phyloP scores from a whole-genome alignment of 2,888 invertebrate genomes.

The Parnassius apollo region DNA sequence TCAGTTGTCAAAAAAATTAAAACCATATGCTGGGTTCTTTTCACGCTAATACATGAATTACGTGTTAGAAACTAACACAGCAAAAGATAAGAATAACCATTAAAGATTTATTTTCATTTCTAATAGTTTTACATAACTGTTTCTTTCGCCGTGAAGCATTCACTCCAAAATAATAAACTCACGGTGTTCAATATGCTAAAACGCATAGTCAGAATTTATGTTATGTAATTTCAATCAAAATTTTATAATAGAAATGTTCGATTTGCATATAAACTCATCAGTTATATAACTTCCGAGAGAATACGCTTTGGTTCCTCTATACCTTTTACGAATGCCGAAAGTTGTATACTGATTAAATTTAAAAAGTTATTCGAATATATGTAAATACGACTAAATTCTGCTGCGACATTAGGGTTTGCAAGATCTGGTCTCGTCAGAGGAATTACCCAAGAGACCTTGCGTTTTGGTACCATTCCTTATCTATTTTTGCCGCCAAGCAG shows the following conservation, averaged over 20 bases:
- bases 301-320: slow-evolving; percentile 32
- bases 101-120: slow-evolving; percentile 25
- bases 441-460: too few relatives aligned
- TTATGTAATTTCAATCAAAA: slow-evolving; percentile 51
- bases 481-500: too few relatives aligned
- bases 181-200: slow-evolving; percentile 5
- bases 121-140: slow-evolving; percentile 29
- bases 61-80: not conserved
- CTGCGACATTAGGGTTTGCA: too few relatives aligned
- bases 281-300: slow-evolving; percentile 39
- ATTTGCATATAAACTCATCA: slow-evolving; percentile 49
- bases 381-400: too few relatives aligned
- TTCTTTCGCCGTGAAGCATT: not conserved
- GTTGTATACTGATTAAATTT: too few relatives aligned
- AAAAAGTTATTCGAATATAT: too few relatives aligned
- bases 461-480: too few relatives aligned
- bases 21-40: too few relatives aligned
- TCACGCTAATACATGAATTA: not conserved
- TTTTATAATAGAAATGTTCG: slow-evolving; percentile 43
- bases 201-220: slow-evolving; percentile 26
- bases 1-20: not conserved
- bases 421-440: too few relatives aligned
- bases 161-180: not conserved
- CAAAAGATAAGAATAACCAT: slow-evolving; percentile 10
- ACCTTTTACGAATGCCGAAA: slow-evolving; percentile 11